A percentile compares a stretch with the other conserved stretches of the same genome.
These are phyloP conservation scores for Rhineura floridana DNA, from an alignment of 2,113 vertebrate genomes.

Conservation along the genomic window DNA sequence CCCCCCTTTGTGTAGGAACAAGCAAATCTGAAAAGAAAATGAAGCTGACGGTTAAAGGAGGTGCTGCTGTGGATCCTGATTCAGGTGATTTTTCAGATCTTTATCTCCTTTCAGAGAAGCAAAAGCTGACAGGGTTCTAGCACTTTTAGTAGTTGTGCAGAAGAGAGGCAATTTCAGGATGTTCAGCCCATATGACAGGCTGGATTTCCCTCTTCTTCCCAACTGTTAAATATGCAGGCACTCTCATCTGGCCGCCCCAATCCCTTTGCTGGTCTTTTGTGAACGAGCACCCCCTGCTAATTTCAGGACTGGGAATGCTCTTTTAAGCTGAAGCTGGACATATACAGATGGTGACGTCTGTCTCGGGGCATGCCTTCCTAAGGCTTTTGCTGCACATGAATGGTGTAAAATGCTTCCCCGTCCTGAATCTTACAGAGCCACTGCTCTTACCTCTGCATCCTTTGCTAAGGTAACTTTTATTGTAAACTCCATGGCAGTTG, in stretches of 20 bases:
- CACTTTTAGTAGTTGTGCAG: background rate
- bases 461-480: background rate
- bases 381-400: background rate
- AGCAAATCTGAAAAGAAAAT: constrained; percentile 94
- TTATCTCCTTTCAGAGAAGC: background rate
- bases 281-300: background rate
- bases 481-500: background rate
- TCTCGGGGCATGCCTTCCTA: background rate
- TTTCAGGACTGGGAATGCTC: background rate
- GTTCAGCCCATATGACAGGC: too few species aligned
- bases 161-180: background rate
- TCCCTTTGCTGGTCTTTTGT: rapidly evolving
- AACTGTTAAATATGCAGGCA: background rate
- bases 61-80: constrained; percentile 95
- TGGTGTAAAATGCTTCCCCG: background rate
- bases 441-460: background rate
- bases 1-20: constrained; percentile 73
- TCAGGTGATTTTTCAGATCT: constrained; percentile 80
- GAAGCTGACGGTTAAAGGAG: constrained; percentile 98
- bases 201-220: background rate
- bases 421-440: background rate
- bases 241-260: too few species aligned
- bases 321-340: background rate
- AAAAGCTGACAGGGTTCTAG: background rate
- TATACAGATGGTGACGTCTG: too few species aligned